Conservation (phyloP, 2,888 invertebrate genomes). For the Limnephilus marmoratus region DNA sequence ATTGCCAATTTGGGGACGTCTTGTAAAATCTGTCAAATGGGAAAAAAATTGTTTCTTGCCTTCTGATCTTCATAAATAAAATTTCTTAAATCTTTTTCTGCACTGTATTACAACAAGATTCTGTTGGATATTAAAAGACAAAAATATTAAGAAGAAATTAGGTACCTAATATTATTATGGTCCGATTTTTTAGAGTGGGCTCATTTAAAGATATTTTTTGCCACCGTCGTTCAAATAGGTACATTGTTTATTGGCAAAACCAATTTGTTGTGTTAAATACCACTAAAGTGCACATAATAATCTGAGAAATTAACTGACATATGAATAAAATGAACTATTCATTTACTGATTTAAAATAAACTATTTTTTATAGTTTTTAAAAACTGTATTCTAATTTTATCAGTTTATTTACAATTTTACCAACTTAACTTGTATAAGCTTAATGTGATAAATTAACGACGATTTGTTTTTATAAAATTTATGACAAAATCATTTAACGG, state of each 20-base stretch:
- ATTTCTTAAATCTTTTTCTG: not conserved
- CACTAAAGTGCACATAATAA: not conserved
- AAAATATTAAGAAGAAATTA: not conserved
- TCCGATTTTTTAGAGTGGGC: not conserved
- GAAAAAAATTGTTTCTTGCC: not conserved
- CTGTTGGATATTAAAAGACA: not conserved
- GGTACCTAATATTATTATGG: not conserved
- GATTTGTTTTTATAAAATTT: conserved; percentile 2
- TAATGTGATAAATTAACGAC: not conserved
- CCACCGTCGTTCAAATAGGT: not conserved
- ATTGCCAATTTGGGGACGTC: not conserved
- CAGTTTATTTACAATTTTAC: not conserved
- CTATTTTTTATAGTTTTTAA: not conserved
- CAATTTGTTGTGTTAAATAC: not conserved
- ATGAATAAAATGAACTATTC: not conserved
- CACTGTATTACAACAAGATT: not conserved
- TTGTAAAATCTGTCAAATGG: not conserved
- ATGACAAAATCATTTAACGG: not conserved
- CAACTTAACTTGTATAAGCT: not conserved
- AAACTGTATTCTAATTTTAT: not conserved
- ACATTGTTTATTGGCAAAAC: not conserved
- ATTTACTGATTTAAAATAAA: no score
- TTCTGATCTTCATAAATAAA: not conserved
- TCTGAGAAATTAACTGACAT: not conserved
- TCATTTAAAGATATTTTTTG: not conserved